These are phyloP conservation scores for Macrosteles quadrilineatus DNA, from an alignment of 1,140 invertebrate genomes.

Conservation along the genomic window DNA sequence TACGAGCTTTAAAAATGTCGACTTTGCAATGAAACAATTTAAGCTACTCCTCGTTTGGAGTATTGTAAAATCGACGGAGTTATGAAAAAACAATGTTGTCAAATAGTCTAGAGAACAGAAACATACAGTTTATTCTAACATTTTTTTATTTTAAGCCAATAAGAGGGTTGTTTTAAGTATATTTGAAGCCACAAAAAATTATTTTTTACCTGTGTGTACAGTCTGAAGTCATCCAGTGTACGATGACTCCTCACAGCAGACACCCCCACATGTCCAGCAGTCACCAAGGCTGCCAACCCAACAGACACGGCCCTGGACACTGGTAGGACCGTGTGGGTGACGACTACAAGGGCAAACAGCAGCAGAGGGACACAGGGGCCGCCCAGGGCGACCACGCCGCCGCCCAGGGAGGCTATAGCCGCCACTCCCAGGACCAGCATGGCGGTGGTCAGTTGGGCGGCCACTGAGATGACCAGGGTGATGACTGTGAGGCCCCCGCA, in stretches of 20 bases:
- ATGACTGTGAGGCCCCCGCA: slow-evolving; percentile 55
- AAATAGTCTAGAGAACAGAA: too few relatives aligned
- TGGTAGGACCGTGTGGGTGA: slow-evolving; percentile 71
- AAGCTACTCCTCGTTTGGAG: too few relatives aligned
- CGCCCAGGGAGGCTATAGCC: slow-evolving; percentile 53
- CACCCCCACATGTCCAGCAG: slow-evolving; percentile 58
- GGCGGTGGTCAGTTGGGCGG: slow-evolving; percentile 54
- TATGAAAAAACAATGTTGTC: too few relatives aligned
- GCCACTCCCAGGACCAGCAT: slow-evolving; percentile 55
- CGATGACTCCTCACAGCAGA: slow-evolving; percentile 51
- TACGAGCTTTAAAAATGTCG: too few relatives aligned
- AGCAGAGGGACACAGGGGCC: slow-evolving; percentile 61
- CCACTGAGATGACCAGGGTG: slow-evolving; percentile 52
- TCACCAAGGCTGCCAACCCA: slow-evolving; percentile 59
- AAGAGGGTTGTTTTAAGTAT: too few relatives aligned
- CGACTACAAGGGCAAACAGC: slow-evolving; percentile 65
- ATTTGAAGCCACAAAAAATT: too few relatives aligned
- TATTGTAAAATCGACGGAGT: too few relatives aligned
- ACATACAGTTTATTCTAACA: too few relatives aligned
- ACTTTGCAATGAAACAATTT: too few relatives aligned
- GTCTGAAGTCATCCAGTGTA: slow-evolving; percentile 48
- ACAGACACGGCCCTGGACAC: slow-evolving; percentile 63
- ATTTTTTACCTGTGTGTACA: slow-evolving; percentile 59
- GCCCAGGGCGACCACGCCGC: slow-evolving; percentile 54
- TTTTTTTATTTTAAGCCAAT: too few relatives aligned